Evolutionary conservation across 2,888 invertebrate species (phyloP).

Genomic region (Polyommatus iphigenia): DNA sequence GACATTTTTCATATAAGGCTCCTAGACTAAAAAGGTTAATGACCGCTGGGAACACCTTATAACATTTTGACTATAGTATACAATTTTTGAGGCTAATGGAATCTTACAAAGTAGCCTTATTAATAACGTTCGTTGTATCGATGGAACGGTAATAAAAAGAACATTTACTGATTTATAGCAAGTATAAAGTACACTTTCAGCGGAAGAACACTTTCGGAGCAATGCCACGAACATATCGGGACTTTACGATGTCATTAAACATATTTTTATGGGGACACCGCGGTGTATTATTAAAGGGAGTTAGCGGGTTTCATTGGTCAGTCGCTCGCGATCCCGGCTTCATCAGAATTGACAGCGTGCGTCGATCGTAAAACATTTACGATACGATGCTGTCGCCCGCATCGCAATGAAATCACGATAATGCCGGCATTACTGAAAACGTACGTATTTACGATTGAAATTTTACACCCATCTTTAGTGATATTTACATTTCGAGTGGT

Average conservation of each 20-base stretch:
- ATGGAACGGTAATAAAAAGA: slow-evolving; percentile 63
- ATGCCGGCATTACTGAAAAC: slow-evolving; percentile 51
- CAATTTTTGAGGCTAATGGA: slow-evolving; percentile 16
- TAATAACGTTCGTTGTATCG: slow-evolving; percentile 44
- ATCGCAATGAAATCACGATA: slow-evolving; percentile 50
- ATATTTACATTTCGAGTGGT: slow-evolving; percentile 17
- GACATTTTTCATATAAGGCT: too few species aligned
- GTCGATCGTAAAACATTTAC: slow-evolving; percentile 63
- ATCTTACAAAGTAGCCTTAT: slow-evolving; percentile 16
- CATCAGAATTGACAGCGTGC: slow-evolving; percentile 64
- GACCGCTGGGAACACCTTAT: too few species aligned
- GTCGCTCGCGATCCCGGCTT: slow-evolving; percentile 63
- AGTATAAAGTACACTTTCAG: slow-evolving; percentile 50
- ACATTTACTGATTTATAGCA: slow-evolving; percentile 69
- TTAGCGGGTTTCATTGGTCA: slow-evolving; percentile 65
- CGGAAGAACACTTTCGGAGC: slow-evolving; percentile 63
- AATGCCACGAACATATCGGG: slow-evolving; percentile 67
- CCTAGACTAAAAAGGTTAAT: too few species aligned
- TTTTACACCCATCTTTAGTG: slow-evolving; percentile 38
- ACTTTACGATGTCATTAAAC: slow-evolving; percentile 77
- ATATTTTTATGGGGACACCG: slow-evolving; percentile 77
- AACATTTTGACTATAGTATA: not conserved
- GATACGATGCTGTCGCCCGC: slow-evolving; percentile 50
- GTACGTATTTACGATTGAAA: slow-evolving; percentile 38
- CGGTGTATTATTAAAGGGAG: slow-evolving; percentile 68